These are phyloP conservation scores for Cantharis nigra DNA, from an alignment of 2,888 invertebrate species.

Conservation along the genomic window DNA sequence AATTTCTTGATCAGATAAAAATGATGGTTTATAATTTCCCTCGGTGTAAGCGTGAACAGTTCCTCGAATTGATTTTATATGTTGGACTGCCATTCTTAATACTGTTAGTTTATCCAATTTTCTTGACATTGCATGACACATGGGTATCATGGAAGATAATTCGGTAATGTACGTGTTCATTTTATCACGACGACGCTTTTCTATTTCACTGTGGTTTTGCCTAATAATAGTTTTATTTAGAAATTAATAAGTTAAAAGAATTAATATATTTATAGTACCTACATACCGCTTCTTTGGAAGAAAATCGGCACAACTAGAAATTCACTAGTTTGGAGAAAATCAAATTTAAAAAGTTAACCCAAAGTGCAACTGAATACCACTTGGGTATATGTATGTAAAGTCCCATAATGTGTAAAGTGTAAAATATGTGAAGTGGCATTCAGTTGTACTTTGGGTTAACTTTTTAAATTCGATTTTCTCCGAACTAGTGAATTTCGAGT, in stretches of 20 bases:
- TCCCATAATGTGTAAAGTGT: too few species aligned
- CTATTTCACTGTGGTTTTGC: conserved; percentile 96
- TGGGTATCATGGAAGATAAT: conserved; percentile 86
- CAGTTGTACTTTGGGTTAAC: too few species aligned
- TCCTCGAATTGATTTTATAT: conserved; percentile 78
- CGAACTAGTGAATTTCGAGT: too few species aligned
- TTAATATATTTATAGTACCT: not conserved
- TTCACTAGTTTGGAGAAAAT: too few species aligned
- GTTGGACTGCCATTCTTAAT: conserved; percentile 91
- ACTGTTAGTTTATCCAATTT: conserved; percentile 93
- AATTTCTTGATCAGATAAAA: conserved; percentile 84
- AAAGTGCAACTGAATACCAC: too few species aligned
- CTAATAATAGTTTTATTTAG: conserved; percentile 57
- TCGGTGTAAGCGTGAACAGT: conserved; percentile 75
- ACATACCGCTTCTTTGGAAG: too few species aligned
- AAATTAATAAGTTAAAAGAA: not conserved
- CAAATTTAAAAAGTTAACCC: too few species aligned
- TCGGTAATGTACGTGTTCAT: conserved; percentile 96
- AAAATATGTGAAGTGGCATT: too few species aligned
- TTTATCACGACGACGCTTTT: conserved; percentile 91
- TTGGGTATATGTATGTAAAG: too few species aligned
- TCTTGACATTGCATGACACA: conserved; percentile 91
- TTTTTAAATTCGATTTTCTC: too few species aligned
- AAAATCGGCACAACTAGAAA: too few species aligned
- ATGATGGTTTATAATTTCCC: conserved; percentile 78